A percentile compares a stretch with the other conserved stretches of the same genome.
These are phyloP conservation scores for Amphipoea oculea DNA, from an alignment of 2,888 invertebrate species.

Conservation along the genomic window DNA sequence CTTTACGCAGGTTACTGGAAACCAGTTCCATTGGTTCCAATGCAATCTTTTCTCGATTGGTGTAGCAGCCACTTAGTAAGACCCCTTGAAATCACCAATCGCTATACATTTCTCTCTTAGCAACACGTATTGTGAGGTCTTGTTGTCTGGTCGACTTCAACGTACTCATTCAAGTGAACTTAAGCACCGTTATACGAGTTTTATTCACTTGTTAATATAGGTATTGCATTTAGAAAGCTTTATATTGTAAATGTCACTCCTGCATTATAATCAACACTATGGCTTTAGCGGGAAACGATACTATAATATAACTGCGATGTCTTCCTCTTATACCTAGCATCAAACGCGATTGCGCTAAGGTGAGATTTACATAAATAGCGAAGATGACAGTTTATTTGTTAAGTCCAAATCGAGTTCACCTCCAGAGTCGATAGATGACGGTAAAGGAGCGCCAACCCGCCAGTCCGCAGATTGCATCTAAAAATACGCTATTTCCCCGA, in stretches of 20 bases:
- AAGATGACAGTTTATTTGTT: slow-evolving; percentile 25
- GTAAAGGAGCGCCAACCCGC: slow-evolving; percentile 74
- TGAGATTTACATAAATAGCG: slow-evolving; percentile 4
- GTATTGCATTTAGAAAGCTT: slow-evolving; percentile 45
- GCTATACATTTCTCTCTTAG: slow-evolving; percentile 17
- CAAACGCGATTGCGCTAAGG: neutral
- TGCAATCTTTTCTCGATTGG: slow-evolving; percentile 65
- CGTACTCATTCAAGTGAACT: slow-evolving; percentile 62
- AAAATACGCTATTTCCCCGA: slow-evolving; percentile 87
- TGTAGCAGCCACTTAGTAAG: slow-evolving; percentile 55
- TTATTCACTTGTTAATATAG: slow-evolving; percentile 53
- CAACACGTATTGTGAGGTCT: slow-evolving; percentile 53
- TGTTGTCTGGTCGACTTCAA: slow-evolving; percentile 41
- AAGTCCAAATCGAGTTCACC: slow-evolving; percentile 67
- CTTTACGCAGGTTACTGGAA: slow-evolving; percentile 47
- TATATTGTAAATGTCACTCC: slow-evolving; percentile 11
- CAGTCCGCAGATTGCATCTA: slow-evolving; percentile 83
- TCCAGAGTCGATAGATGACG: slow-evolving; percentile 70
- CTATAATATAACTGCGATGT: neutral
- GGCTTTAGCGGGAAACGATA: slow-evolving; percentile 1
- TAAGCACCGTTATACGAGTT: slow-evolving; percentile 63
- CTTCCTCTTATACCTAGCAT: neutral
- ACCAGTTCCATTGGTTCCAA: slow-evolving; percentile 64
- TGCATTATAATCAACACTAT: neutral
- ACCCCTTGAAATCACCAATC: slow-evolving; percentile 51